Evolutionary conservation across 2,888 invertebrate genomes (phyloP).

Genomic region (Drosophila ustulata): DNA sequence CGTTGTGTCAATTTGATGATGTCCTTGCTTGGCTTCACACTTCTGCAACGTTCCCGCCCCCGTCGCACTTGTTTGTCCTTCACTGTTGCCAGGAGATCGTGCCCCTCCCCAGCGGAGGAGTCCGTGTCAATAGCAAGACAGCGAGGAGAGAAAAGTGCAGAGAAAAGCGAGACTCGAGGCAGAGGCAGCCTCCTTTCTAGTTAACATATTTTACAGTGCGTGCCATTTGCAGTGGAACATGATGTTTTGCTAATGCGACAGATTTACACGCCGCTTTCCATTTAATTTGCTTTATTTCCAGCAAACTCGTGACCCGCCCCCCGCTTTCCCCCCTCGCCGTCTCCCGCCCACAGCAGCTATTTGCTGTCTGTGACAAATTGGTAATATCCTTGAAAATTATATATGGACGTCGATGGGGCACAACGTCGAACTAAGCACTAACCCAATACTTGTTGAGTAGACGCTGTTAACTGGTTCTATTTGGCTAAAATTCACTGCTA

Average conservation of each 20-base stretch:
- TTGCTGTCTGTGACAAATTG: conserved; percentile 12
- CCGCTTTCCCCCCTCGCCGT: too few relatives aligned
- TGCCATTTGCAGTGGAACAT: conserved; percentile 81
- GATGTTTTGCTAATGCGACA: conserved; percentile 83
- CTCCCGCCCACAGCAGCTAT: background rate
- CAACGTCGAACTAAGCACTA: background rate
- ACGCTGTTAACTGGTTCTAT: background rate
- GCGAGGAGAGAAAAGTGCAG: background rate
- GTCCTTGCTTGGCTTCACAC: conserved; percentile 68
- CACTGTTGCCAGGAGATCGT: conserved; percentile 45
- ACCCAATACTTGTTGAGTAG: background rate
- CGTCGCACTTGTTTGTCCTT: conserved; percentile 16
- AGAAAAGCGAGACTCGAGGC: background rate
- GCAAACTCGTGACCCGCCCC: background rate
- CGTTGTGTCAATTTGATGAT: conserved; percentile 69
- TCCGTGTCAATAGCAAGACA: conserved; percentile 27
- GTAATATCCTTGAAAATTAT: background rate
- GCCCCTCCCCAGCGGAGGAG: background rate
- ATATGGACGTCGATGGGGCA: background rate
- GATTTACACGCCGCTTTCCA: conserved; percentile 71
- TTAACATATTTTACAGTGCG: conserved; percentile 75
- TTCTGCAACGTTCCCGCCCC: background rate
- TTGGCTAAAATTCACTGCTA: background rate
- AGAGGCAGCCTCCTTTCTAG: conserved; percentile 22
- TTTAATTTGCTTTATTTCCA: conserved; percentile 59